A percentile compares a stretch with the other conserved stretches of the same genome.
Evolutionary conservation across 2,113 vertebrate species (phyloP).

Genomic region (Acrocephalus arundinaceus): DNA sequence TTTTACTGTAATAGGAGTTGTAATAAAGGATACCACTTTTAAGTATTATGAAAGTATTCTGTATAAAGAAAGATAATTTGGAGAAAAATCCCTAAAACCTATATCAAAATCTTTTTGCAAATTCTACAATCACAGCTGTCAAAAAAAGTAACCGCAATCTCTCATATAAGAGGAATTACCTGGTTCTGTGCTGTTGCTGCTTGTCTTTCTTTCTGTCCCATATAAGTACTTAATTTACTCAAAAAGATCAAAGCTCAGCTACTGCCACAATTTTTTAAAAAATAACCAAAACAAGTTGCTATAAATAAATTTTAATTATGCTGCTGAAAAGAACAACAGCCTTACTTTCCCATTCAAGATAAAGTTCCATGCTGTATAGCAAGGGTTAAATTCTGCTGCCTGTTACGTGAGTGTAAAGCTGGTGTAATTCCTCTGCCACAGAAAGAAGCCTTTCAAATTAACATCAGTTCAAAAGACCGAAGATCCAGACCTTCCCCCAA

Average conservation of each 20-base stretch:
- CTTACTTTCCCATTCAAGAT: not conserved
- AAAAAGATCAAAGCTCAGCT: slow-evolving; percentile 27
- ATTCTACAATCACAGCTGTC: slow-evolving; percentile 57
- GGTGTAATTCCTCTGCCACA: not conserved
- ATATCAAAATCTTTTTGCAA: slow-evolving; percentile 35
- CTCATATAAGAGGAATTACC: not conserved
- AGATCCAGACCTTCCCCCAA: not conserved
- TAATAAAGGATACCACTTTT: slow-evolving; percentile 69
- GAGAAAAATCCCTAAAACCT: slow-evolving; percentile 59
- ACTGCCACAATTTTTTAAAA: not conserved
- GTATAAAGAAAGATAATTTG: slow-evolving; percentile 40
- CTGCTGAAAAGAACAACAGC: not conserved
- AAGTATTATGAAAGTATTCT: slow-evolving; percentile 58
- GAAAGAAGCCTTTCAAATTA: slow-evolving; percentile 15
- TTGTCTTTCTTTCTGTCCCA: slow-evolving; percentile 12
- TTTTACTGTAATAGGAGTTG: slow-evolving; percentile 61
- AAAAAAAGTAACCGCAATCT: slow-evolving; percentile 30
- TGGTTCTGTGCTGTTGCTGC: not conserved
- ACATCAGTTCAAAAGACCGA: not conserved
- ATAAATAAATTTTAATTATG: not conserved
- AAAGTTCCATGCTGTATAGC: not conserved
- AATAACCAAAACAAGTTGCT: not conserved
- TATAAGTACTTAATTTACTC: slow-evolving; percentile 27
- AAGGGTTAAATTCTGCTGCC: not conserved
- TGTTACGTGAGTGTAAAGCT: not conserved